Conservation (phyloP, 2,888 invertebrate genomes). For the Athalia cordata region DNA sequence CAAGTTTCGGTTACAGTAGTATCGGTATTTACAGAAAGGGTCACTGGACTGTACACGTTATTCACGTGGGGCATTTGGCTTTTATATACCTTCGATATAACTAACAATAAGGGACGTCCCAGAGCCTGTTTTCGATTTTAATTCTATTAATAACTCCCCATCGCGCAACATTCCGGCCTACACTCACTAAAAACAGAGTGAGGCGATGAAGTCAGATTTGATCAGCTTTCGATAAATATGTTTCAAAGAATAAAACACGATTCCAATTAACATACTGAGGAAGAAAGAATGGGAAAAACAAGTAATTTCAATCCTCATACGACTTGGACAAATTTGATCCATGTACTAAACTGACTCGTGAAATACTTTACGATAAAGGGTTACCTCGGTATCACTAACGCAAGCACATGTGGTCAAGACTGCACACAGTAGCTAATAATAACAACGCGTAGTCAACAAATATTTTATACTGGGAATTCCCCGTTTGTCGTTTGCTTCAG, state of each 20-base stretch:
- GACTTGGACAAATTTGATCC: too few species aligned
- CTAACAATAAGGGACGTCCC: constrained; percentile 7
- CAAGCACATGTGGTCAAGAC: background rate
- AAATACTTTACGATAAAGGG: background rate
- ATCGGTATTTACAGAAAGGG: constrained; percentile 27
- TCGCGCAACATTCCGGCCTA: constrained; percentile 12
- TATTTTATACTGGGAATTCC: constrained; percentile 26
- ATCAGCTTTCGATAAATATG: background rate
- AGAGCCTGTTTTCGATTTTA: constrained; percentile 15
- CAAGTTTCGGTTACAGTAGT: constrained; percentile 21
- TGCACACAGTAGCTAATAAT: constrained; percentile 10
- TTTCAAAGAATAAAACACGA: background rate
- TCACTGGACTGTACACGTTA: constrained; percentile 10
- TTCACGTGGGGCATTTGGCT: constrained; percentile 15
- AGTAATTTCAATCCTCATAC: too few species aligned
- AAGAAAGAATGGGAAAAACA: background rate
- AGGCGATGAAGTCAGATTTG: background rate
- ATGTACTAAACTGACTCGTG: background rate
- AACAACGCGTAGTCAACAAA: constrained; percentile 14
- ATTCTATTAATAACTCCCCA: constrained; percentile 24
- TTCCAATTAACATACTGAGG: background rate
- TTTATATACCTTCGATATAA: background rate
- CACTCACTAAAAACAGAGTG: background rate
- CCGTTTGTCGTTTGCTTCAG: constrained; percentile 49
- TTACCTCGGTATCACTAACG: too few species aligned